Conservation (phyloP, 1,140 invertebrate species). For the Drosophila murphyi region DNA sequence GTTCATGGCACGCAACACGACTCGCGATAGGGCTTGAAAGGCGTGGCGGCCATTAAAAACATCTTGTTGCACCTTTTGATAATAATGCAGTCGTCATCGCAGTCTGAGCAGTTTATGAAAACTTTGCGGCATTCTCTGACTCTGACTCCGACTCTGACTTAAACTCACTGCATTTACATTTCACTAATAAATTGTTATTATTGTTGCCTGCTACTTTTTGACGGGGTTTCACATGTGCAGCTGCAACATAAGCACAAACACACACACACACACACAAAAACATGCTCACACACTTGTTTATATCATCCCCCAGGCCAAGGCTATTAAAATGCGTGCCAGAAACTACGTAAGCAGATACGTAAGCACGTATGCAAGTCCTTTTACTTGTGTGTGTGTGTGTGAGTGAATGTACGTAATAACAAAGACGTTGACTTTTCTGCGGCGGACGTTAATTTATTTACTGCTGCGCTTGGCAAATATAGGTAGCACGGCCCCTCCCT, state of each 20-base stretch:
- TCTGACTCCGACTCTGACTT: slow-evolving; percentile 40
- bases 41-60: slow-evolving; percentile 33
- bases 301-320: neutral
- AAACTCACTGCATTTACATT: slow-evolving; percentile 58
- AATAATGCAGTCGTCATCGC: slow-evolving; percentile 34
- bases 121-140: slow-evolving; percentile 53
- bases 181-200: slow-evolving; percentile 75
- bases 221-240: slow-evolving; percentile 28
- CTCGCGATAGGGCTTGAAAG: neutral
- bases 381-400: too few relatives aligned
- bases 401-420: slow-evolving; percentile 42
- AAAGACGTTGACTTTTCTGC: slow-evolving; percentile 60
- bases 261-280: neutral
- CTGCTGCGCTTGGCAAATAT: slow-evolving; percentile 54
- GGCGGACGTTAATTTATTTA: slow-evolving; percentile 69
- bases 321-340: slow-evolving; percentile 59
- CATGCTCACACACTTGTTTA: neutral
- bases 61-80: slow-evolving; percentile 43
- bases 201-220: slow-evolving; percentile 59
- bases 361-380: slow-evolving; percentile 23
- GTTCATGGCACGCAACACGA: slow-evolving; percentile 40
- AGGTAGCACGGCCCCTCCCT: slow-evolving; percentile 4
- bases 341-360: slow-evolving; percentile 49
- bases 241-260: neutral
- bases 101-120: slow-evolving; percentile 47